Evolutionary conservation across 2,797 vertebrate genomes (phyloP), one percentile per base, ranked within the genome.

Genomic region (Lithobates sylvaticus): DNA sequence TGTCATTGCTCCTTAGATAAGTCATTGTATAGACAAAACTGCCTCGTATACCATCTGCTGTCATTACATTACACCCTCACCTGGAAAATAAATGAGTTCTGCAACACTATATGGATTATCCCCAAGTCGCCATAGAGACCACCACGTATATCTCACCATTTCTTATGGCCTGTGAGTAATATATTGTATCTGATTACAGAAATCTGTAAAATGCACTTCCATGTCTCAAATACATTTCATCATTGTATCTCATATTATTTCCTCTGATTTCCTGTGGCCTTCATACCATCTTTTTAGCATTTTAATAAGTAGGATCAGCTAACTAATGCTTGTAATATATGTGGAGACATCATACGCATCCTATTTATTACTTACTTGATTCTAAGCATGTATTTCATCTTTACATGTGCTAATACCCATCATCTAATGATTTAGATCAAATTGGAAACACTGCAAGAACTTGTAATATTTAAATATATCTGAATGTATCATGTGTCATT

Each of bases 401-500:
- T 82, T 65, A 54, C 58, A 72, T 76, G 65, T 54, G 23, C 36
- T 86, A 42, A 76, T 69, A 76, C 32, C 34, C 34, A 76, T 71
- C 69, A 81, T 16, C 61, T 67, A 18, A 81, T 76, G n/a, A 12
- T 83, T 83, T 73, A 10, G 73, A 67, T 67, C 34, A 81, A 64
- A 76, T 39, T 16, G 27, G 58, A 69, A 54, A 29, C 78, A 72
- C 26, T 64, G 67, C 73, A 42, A 64, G 34, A 67, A 64, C 26
- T 69, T 76, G 32, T 76, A 34, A 47, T 36, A 67, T 54, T 74
- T 84, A 44, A 75, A 36, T 58, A 26, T 76, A 68, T 70, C 18
- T 32, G 50, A 81, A 76, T 58, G 76, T 65, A 69, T 78, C 84
- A 81, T 86, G 64, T 81, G 78, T 81, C 72, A 32, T 34, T 34